Conservation (phyloP, 2,797 vertebrate genomes). For the Lagodon rhomboides region DNA sequence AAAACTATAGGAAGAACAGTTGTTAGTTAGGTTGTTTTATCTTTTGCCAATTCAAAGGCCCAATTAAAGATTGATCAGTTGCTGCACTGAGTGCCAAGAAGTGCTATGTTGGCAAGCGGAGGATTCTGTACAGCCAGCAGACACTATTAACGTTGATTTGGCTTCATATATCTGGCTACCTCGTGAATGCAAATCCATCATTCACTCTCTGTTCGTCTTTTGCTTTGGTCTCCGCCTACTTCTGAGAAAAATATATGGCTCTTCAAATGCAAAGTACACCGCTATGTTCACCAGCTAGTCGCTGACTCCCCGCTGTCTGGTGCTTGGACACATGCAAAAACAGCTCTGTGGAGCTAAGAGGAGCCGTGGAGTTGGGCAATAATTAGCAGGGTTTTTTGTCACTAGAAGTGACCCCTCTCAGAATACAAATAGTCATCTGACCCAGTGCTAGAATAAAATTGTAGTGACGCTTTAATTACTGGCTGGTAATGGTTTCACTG, state of each 20-base stretch:
- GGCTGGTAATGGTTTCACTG: no score
- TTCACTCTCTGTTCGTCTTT: not conserved
- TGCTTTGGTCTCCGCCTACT: not conserved
- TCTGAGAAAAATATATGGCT: not conserved
- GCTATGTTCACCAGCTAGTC: not conserved
- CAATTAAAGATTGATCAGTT: constrained; percentile 2
- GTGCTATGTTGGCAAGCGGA: not conserved
- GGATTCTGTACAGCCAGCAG: not conserved
- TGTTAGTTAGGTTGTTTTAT: not conserved
- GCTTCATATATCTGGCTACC: not conserved
- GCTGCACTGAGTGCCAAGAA: not conserved
- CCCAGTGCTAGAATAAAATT: not conserved
- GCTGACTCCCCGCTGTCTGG: not conserved
- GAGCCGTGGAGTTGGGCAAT: not conserved
- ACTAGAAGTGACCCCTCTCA: not conserved
- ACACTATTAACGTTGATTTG: not conserved
- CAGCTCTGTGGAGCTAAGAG: not conserved
- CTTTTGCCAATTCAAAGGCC: not conserved
- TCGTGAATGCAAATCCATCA: not conserved
- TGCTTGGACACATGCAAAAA: not conserved
- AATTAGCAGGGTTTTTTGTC: not conserved
- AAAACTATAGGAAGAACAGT: not conserved
- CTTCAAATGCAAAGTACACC: not conserved
- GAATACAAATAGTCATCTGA: not conserved
- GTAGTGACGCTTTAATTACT: not conserved